Evolutionary conservation across 2,113 vertebrate species (phyloP), one percentile per base, ranked within the genome.

Genomic region (Himantopus leucocephalus): DNA sequence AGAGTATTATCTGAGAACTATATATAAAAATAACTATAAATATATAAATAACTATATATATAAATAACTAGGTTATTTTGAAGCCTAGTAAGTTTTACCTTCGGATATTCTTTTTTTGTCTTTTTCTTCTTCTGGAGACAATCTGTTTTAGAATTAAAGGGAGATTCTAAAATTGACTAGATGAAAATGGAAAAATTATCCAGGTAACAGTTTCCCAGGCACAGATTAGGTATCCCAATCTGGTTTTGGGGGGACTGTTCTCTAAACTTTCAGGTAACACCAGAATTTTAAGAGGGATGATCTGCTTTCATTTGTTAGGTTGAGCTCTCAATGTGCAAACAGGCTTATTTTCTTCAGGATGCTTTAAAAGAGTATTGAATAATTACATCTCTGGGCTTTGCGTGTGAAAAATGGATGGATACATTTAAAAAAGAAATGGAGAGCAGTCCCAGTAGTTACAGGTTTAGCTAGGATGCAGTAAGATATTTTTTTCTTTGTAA

Each of bases 21-120:
- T 37, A 37, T 37, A 37, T 37, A 37, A 8, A 37, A 37, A 37
- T 37, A 9, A 37, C 37, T 37, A 37, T 37, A 37, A 37, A 37
- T 37, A 37, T 37, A 37, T 37, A 37, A 37, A 23, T 66, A 77
- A 32, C 30, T 66, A 11, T 35, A 35, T 35, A 35, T 35, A 35
- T 35, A 35, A 52, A 23, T 66, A 77, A 32, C 30, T 66, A 11
- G 32, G 27, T 29, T 66, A 35, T 84, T 96, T 81, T 78, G 73
- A 95, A 92, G 55, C 34, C 26, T 72, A n/a, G 63, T 74, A 29
- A 90, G 9, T 73, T 88, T 76, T 93, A 85, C 58, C 12, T 76
- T 70, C 8, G n/a, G 53, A 80, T 7, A 1, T 29, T 4, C 5
- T 5, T 8, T 9, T 3, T 3, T 48, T 12, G 24, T 50, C 6